A percentile compares a stretch with the other conserved stretches of the same genome.
These are phyloP conservation scores for Spilosoma lubricipeda DNA, from an alignment of 2,888 invertebrate genomes.

Conservation along the genomic window DNA sequence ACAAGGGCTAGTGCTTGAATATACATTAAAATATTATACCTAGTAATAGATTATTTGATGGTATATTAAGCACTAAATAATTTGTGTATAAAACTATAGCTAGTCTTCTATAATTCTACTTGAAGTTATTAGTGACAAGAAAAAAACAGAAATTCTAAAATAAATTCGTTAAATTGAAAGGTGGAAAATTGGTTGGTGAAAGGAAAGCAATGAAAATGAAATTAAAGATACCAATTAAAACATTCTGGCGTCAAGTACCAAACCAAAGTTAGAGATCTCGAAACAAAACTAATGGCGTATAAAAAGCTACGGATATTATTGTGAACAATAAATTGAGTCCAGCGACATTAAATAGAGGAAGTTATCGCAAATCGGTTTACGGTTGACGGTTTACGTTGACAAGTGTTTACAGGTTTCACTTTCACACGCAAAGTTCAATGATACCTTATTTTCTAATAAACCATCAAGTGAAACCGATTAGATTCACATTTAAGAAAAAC, in stretches of 20 bases:
- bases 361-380: constrained; percentile 52
- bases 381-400: constrained; percentile 52
- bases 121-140: neutral
- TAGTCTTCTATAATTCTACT: neutral
- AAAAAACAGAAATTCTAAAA: neutral
- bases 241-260: neutral
- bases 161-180: neutral
- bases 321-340: constrained; percentile 34
- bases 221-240: neutral
- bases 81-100: neutral
- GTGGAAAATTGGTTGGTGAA: too few species aligned
- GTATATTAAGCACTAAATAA: neutral
- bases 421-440: constrained; percentile 67
- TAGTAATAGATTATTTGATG: neutral
- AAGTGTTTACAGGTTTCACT: constrained; percentile 55
- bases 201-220: neutral
- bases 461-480: constrained; percentile 44
- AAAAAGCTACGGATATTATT: constrained; percentile 29
- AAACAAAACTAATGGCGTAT: constrained; percentile 15
- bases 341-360: constrained; percentile 49
- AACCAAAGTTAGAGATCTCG: neutral
- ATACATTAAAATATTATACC: too few species aligned
- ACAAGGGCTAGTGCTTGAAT: too few species aligned
- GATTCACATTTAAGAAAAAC: constrained; percentile 20
- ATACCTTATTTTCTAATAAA: constrained; percentile 68